Conservation (phyloP, 2,113 vertebrate genomes). For the Chrysemys picta region DNA sequence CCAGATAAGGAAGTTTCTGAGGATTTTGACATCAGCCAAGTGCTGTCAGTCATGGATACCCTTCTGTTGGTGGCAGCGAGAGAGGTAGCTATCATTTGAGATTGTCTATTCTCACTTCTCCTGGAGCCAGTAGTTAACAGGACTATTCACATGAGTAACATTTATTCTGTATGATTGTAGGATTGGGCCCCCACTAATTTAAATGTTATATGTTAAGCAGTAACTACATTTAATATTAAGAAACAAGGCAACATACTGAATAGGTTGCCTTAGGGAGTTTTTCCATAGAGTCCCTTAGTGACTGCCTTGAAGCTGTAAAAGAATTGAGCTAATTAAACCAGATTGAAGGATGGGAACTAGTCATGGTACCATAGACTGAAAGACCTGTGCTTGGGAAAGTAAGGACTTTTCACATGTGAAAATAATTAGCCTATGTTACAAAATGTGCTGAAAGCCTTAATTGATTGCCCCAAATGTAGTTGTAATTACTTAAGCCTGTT, state of each 20-base stretch:
- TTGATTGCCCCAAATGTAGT: background rate
- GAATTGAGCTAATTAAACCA: background rate
- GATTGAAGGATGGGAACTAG: constrained; percentile 3
- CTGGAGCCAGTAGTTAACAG: background rate
- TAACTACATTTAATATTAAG: background rate
- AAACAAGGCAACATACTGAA: background rate
- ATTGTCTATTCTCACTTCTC: background rate
- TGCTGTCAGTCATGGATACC: constrained; percentile 90
- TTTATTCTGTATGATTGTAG: background rate
- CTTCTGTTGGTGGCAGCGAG: constrained; percentile 88
- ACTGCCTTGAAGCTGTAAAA: background rate
- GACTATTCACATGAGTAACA: background rate
- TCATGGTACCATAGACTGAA: background rate
- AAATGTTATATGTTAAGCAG: background rate
- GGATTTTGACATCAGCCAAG: constrained; percentile 85
- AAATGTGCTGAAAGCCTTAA: constrained; percentile 15
- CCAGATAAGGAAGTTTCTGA: constrained; percentile 88
- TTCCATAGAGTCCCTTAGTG: background rate
- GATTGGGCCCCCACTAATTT: background rate
- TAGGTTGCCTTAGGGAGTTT: background rate
- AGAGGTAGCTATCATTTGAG: constrained; percentile 82
- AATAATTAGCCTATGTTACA: background rate
- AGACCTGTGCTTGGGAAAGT: background rate
- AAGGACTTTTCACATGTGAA: background rate
- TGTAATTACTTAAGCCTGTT: background rate